A percentile compares a stretch with the other conserved stretches of the same genome.
Evolutionary conservation across 2,113 vertebrate species (phyloP).

Genomic region (Crotalus tigris): DNA sequence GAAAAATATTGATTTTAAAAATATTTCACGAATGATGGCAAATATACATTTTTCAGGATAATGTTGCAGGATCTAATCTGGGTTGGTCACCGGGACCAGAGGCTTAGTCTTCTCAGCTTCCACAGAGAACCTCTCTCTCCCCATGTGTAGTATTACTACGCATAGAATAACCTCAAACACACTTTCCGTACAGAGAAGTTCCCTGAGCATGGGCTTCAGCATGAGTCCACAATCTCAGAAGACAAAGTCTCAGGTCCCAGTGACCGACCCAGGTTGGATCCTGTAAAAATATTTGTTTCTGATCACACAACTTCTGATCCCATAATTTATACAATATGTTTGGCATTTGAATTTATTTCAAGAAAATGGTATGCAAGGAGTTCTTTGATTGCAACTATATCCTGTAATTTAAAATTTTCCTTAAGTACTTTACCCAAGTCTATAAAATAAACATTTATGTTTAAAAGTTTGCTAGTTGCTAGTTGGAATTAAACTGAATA

Average conservation of each 20-base stretch:
- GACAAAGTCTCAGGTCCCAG: too few species aligned
- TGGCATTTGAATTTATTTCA: not conserved
- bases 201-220: too few species aligned
- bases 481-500: not conserved
- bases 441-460: not conserved
- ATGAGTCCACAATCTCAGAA: too few species aligned
- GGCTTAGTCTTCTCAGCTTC: too few species aligned
- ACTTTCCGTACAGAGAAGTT: too few species aligned
- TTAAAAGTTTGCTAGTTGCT: not conserved
- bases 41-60: too few species aligned
- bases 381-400: not conserved
- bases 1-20: not conserved
- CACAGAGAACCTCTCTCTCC: too few species aligned
- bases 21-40: not conserved
- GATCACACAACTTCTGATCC: not conserved
- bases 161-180: too few species aligned
- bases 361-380: not conserved
- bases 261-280: too few species aligned
- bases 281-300: not conserved
- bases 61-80: too few species aligned
- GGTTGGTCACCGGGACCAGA: too few species aligned
- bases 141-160: too few species aligned
- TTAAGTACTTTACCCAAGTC: not conserved
- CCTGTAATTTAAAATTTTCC: not conserved
- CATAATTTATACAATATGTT: not conserved